phyloP scores from a whole-genome alignment of 92 coral and sea anemone species.

The Epizoanthus ramosus region DNA sequence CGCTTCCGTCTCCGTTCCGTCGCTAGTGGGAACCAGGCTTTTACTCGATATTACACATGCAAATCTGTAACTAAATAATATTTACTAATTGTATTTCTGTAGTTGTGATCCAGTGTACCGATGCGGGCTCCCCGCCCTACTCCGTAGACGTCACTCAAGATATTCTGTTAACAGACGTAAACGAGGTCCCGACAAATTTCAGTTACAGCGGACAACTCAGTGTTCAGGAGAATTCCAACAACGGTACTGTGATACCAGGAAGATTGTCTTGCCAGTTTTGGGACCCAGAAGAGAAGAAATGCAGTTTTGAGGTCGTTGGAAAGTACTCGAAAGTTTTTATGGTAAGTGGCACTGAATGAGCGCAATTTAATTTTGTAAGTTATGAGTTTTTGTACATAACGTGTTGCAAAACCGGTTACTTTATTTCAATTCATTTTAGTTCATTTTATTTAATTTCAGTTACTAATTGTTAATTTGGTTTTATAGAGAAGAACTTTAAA shows the following conservation, averaged over 20 bases:
- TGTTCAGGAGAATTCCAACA: constrained; percentile 61
- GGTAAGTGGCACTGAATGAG: constrained; percentile 48
- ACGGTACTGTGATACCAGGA: constrained; percentile 69
- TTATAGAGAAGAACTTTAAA: too few relatives aligned
- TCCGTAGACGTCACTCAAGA: constrained; percentile 56
- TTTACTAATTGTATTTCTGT: constrained; percentile 9
- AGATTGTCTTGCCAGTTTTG: constrained; percentile 71
- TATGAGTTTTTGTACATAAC: too few relatives aligned
- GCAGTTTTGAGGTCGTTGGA: constrained; percentile 73
- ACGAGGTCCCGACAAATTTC: constrained; percentile 82
- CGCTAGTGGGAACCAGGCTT: too few relatives aligned
- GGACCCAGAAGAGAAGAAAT: constrained; percentile 71
- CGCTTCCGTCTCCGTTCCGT: too few relatives aligned
- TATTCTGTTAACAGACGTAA: constrained; percentile 69
- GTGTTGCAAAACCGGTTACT: too few relatives aligned
- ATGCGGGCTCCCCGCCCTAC: constrained; percentile 73
- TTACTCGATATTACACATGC: too few relatives aligned
- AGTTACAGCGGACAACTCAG: constrained; percentile 51
- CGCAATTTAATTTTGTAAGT: too few relatives aligned
- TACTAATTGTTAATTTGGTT: too few relatives aligned
- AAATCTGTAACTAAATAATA: background rate
- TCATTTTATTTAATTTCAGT: too few relatives aligned
- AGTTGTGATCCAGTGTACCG: constrained; percentile 76
- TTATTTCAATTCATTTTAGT: too few relatives aligned
- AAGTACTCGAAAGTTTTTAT: constrained; percentile 71